phyloP scores from a whole-genome alignment of 2,888 invertebrate genomes.

The Drosophila atroscutellata region DNA sequence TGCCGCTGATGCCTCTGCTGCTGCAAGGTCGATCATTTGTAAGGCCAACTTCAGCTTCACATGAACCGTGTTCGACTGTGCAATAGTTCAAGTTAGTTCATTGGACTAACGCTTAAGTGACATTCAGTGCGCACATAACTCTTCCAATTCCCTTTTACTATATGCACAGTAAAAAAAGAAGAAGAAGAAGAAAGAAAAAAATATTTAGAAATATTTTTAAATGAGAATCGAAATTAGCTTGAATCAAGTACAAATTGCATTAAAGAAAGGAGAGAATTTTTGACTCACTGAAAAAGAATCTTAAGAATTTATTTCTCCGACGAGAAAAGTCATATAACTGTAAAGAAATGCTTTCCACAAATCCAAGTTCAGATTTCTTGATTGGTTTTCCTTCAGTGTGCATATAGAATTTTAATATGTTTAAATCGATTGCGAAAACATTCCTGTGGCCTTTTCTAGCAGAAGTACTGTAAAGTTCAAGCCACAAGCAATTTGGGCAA shows the following conservation, averaged over 20 bases:
- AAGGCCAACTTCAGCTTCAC: constrained; percentile 50
- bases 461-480: constrained; percentile 46
- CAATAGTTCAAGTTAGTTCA: constrained; percentile 42
- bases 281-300: background rate
- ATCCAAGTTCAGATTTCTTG: constrained; percentile 3
- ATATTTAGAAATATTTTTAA: background rate
- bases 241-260: background rate
- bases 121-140: constrained; percentile 10
- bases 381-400: background rate
- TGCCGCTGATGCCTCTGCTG: constrained; percentile 8
- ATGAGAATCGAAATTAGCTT: background rate
- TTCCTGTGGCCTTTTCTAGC: constrained; percentile 27
- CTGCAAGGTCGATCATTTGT: constrained; percentile 70
- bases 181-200: too few species aligned
- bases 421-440: constrained; percentile 10
- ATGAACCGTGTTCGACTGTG: constrained; percentile 12
- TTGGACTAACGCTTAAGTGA: constrained; percentile 26
- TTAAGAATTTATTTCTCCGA: background rate
- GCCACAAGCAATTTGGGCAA: constrained; percentile 66
- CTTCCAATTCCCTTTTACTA: constrained; percentile 3
- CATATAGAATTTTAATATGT: constrained; percentile 5
- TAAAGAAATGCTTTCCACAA: background rate
- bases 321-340: background rate
- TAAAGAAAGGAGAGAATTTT: background rate
- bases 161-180: constrained; percentile 5